These are phyloP conservation scores for Rhabdomys dilectus DNA, from an alignment of 2,113 vertebrate species.

Conservation along the genomic window DNA sequence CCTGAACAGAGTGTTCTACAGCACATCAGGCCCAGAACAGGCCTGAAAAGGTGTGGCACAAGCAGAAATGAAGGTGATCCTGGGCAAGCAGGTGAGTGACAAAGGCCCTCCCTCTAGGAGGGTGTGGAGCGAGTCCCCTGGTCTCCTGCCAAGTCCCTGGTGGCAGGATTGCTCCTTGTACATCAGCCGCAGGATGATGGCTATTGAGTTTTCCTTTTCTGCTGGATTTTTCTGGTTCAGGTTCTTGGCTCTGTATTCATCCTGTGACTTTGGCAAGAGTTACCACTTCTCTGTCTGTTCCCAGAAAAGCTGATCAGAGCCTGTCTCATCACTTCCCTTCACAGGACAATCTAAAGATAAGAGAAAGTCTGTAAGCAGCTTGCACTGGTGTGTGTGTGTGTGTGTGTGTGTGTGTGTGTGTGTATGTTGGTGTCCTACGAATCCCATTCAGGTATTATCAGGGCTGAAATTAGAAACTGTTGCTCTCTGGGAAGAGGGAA, in stretches of 20 bases:
- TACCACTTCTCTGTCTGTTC: constrained; percentile 29
- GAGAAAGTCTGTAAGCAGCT: constrained; percentile 49
- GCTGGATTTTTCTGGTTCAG: not conserved
- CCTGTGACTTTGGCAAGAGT: constrained; percentile 54
- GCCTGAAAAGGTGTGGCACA: not conserved
- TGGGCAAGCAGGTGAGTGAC: not conserved
- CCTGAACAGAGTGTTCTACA: not conserved
- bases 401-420: too few relatives aligned
- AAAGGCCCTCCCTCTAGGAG: not conserved
- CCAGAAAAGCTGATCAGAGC: constrained; percentile 50
- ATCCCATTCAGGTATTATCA: constrained; percentile 80
- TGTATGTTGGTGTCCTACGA: constrained; percentile 61
- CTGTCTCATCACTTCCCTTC: constrained; percentile 56
- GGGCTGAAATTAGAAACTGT: constrained; percentile 75
- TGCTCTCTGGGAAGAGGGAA: constrained; percentile 31
- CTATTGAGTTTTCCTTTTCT: too few relatives aligned
- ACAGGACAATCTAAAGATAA: constrained; percentile 60
- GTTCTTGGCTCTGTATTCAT: not conserved
- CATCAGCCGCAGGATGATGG: not conserved
- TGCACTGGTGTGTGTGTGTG: not conserved
- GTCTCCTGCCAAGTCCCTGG: not conserved
- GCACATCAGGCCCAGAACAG: not conserved
- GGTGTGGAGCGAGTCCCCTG: not conserved
- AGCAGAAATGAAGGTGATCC: not conserved
- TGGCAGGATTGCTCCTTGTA: not conserved